Evolutionary conservation across 64 coral and sea anemone genomes (phyloP).

Genomic region (Cladopsammia gracilis): DNA sequence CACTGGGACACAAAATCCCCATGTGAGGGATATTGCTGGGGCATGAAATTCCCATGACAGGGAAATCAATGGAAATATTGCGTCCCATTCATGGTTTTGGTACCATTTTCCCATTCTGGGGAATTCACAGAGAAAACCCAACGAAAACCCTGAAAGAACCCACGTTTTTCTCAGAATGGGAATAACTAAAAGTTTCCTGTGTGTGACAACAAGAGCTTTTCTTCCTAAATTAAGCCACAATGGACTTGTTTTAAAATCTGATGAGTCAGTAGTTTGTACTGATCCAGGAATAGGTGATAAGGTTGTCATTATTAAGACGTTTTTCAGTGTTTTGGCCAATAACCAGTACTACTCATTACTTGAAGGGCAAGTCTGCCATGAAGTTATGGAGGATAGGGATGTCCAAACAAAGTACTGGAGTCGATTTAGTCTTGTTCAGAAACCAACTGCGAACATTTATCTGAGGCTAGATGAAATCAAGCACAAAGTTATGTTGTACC

Average conservation of each 20-base stretch:
- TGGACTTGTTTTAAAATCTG: too few relatives aligned
- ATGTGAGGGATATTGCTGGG: too few relatives aligned
- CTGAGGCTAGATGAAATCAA: not conserved
- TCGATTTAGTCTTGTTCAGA: not conserved
- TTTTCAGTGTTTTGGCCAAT: too few relatives aligned
- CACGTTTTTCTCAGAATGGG: constrained; percentile 1
- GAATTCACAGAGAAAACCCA: constrained; percentile 37
- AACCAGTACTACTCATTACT: not conserved
- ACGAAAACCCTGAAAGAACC: not conserved
- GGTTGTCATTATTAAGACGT: too few relatives aligned
- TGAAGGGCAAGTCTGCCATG: not conserved
- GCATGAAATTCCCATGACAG: too few relatives aligned
- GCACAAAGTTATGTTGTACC: not conserved
- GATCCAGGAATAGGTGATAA: too few relatives aligned
- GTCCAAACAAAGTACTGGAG: not conserved
- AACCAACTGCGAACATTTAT: not conserved
- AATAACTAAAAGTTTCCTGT: not conserved
- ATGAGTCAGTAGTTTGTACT: too few relatives aligned
- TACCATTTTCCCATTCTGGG: constrained; percentile 47
- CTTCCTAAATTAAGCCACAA: too few relatives aligned
- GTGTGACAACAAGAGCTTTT: too few relatives aligned
- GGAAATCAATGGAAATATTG: not conserved
- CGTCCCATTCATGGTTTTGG: constrained; percentile 34
- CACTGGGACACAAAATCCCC: too few relatives aligned
- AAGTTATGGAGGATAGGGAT: not conserved